Percentiles rank a stretch among this genome's conserved stretches.
phyloP scores from a whole-genome alignment of 2,113 vertebrate genomes.

The Grammomys surdaster region DNA sequence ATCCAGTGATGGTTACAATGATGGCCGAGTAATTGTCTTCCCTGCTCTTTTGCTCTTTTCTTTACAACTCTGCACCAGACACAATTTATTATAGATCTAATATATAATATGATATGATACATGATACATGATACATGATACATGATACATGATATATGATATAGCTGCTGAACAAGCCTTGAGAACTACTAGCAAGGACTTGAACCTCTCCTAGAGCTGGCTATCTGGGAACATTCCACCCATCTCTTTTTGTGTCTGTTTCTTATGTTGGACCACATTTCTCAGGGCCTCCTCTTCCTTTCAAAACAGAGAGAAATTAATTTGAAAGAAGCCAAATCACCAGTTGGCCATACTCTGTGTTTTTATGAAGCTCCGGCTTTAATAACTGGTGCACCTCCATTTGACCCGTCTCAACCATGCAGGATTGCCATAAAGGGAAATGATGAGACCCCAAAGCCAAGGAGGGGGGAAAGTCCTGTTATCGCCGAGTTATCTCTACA shows the following conservation, averaged over 20 bases:
- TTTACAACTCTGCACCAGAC: conserved; percentile 5
- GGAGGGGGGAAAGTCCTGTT: background rate
- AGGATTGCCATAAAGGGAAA: conserved; percentile 8
- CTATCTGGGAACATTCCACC: background rate
- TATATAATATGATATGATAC: too few species aligned
- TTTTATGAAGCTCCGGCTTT: background rate
- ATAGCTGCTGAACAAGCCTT: background rate
- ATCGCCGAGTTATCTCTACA: background rate
- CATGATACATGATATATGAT: background rate
- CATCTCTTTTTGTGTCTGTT: background rate
- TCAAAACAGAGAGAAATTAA: background rate
- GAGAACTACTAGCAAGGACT: background rate
- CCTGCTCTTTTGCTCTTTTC: background rate
- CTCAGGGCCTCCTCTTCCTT: background rate
- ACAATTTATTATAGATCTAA: background rate
- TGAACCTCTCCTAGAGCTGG: background rate
- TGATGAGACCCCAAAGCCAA: background rate
- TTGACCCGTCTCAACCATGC: background rate
- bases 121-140: background rate
- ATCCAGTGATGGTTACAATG: background rate
- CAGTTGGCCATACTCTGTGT: background rate
- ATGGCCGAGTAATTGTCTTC: conserved; percentile 6
- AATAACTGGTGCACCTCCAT: background rate
- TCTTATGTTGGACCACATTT: background rate
- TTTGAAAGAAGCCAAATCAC: background rate